Evolutionary conservation across 1,140 invertebrate species (phyloP).

Genomic region (Zaprionus davidi): DNA sequence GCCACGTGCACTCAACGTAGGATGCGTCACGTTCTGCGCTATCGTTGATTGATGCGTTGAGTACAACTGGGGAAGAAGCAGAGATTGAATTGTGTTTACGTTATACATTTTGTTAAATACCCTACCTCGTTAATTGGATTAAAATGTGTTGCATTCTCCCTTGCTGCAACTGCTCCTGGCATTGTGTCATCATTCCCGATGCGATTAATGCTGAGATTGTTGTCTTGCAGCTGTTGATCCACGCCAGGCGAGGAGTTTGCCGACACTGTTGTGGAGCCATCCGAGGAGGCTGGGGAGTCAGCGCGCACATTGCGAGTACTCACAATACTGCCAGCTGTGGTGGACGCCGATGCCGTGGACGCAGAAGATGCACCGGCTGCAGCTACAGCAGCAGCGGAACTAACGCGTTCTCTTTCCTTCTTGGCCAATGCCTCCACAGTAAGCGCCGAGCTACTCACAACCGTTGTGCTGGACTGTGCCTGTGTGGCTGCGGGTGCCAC

Average conservation of each 20-base stretch:
- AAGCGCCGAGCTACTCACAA: slow-evolving; percentile 45
- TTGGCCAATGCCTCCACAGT: slow-evolving; percentile 77
- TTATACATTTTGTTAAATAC: neutral
- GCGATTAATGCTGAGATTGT: slow-evolving; percentile 80
- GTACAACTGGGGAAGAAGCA: slow-evolving; percentile 58
- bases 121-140: slow-evolving; percentile 81
- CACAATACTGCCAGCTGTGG: slow-evolving; percentile 48
- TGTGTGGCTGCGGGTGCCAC: slow-evolving; percentile 77
- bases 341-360: slow-evolving; percentile 34
- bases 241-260: slow-evolving; percentile 90
- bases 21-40: slow-evolving; percentile 35
- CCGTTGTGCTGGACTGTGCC: slow-evolving; percentile 25
- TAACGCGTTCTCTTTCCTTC: slow-evolving; percentile 70
- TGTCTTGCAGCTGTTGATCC: slow-evolving; percentile 87
- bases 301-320: slow-evolving; percentile 72
- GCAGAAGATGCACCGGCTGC: slow-evolving; percentile 61
- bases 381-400: slow-evolving; percentile 68
- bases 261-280: slow-evolving; percentile 91
- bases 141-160: slow-evolving; percentile 72
- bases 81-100: neutral
- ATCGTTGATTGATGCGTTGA: slow-evolving; percentile 55
- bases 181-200: slow-evolving; percentile 36
- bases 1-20: slow-evolving; percentile 55
- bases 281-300: slow-evolving; percentile 81
- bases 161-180: slow-evolving; percentile 12